Evolutionary conservation across 2,797 vertebrate species (phyloP).

Genomic region (Danio tinwini): DNA sequence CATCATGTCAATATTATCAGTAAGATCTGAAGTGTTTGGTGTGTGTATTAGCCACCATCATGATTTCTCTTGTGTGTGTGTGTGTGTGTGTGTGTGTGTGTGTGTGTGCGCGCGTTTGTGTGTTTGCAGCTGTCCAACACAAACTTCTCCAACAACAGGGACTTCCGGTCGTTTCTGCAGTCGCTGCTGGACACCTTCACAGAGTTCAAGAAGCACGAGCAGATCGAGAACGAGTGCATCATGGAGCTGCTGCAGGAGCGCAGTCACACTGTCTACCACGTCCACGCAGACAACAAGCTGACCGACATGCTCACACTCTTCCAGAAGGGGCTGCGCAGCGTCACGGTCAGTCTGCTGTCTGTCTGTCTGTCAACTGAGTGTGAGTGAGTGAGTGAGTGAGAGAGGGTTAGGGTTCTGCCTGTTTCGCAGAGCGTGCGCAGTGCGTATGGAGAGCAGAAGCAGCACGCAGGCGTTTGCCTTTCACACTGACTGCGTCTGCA

Average conservation of each 20-base stretch:
- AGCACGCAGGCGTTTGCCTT: no score
- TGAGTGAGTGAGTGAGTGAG: no score
- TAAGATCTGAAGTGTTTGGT: no score
- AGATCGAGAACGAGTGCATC: constrained; percentile 98
- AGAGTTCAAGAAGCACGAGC: constrained; percentile 99
- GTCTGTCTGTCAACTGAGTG: no score
- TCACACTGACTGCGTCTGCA: no score
- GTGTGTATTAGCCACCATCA: no score
- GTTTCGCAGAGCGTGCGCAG: no score
- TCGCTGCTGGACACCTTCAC: constrained; percentile 97
- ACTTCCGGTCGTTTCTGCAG: constrained; percentile 94
- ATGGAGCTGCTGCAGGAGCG: constrained; percentile 94
- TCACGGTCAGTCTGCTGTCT: constrained; percentile 83
- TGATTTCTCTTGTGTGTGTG: no score
- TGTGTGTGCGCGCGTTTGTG: constrained; percentile 19
- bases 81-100: no score
- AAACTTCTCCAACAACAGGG: constrained; percentile 99
- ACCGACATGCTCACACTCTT: constrained; percentile 97
- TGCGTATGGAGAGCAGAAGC: no score
- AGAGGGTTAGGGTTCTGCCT: no score
- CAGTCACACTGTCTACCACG: constrained; percentile 92
- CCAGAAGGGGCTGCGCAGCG: constrained; percentile 92
- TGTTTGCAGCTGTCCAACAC: constrained; percentile 91
- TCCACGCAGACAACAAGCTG: constrained; percentile 97
- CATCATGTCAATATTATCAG: no score